Evolutionary conservation across 2,797 vertebrate genomes (phyloP).

Genomic region (Alcedo atthis): DNA sequence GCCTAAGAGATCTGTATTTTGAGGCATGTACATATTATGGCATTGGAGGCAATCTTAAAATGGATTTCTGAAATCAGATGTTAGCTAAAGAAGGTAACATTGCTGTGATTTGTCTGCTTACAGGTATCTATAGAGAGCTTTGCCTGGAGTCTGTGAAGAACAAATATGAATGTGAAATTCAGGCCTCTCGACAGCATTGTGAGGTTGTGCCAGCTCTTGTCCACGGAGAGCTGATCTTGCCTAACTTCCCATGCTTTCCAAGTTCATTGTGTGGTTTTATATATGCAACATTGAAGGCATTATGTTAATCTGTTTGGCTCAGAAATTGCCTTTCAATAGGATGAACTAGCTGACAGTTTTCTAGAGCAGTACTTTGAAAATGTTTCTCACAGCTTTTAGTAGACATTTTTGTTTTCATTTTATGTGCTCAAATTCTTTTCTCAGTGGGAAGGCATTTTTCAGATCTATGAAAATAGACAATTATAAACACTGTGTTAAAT

Average conservation of each 20-base stretch:
- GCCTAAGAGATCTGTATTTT: not conserved
- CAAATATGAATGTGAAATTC: conserved; percentile 98
- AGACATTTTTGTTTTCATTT: not conserved
- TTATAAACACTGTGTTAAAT: not conserved
- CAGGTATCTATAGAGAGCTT: conserved; percentile 90
- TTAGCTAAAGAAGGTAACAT: conserved; percentile 45
- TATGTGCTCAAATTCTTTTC: not conserved
- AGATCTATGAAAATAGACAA: not conserved
- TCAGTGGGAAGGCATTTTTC: not conserved
- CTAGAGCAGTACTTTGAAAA: not conserved
- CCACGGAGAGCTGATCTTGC: conserved; percentile 26
- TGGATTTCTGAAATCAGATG: not conserved
- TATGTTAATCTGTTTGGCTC: not conserved
- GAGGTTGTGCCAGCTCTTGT: conserved; percentile 85
- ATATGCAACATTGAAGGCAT: not conserved
- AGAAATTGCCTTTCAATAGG: not conserved
- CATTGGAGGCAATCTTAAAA: not conserved
- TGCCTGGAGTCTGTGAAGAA: conserved; percentile 98
- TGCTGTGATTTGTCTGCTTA: conserved; percentile 69
- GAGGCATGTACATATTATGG: not conserved
- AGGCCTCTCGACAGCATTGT: conserved; percentile 97
- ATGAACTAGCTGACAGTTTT: not conserved
- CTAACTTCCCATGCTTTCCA: conserved; percentile 22
- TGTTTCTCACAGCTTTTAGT: not conserved
- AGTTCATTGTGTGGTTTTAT: not conserved